A percentile compares a stretch with the other conserved stretches of the same genome.
phyloP scores from a whole-genome alignment of 2,888 invertebrate genomes.

The Papilio gigon region DNA sequence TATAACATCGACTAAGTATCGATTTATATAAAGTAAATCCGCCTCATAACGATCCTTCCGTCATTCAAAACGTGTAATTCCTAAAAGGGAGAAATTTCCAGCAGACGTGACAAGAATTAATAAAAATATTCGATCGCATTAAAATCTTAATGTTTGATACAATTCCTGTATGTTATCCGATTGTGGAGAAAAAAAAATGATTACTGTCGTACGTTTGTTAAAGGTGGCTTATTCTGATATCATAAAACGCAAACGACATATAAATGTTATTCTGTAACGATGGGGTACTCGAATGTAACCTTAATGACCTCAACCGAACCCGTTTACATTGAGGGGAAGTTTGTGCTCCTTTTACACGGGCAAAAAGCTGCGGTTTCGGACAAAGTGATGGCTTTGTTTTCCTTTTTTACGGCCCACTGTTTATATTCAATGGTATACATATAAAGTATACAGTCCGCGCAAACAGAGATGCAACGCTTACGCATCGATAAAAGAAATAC shows the following conservation, averaged over 20 bases:
- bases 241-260: slow-evolving; percentile 40
- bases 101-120: slow-evolving; percentile 43
- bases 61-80: slow-evolving; percentile 31
- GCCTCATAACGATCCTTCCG: slow-evolving; percentile 17
- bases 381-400: slow-evolving; percentile 49
- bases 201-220: slow-evolving; percentile 31
- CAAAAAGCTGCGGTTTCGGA: slow-evolving; percentile 46
- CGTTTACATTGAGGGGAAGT: slow-evolving; percentile 49
- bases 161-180: slow-evolving; percentile 46
- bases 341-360: slow-evolving; percentile 45
- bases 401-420: slow-evolving; percentile 44
- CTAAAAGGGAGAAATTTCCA: slow-evolving; percentile 42
- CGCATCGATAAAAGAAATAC: slow-evolving; percentile 21
- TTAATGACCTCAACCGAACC: slow-evolving; percentile 57
- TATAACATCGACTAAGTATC: slow-evolving; percentile 9
- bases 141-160: slow-evolving; percentile 50
- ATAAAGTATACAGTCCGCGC: slow-evolving; percentile 29
- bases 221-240: slow-evolving; percentile 41
- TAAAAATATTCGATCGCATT: slow-evolving; percentile 43
- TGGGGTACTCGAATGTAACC: slow-evolving; percentile 53
- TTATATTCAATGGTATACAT: slow-evolving; percentile 48
- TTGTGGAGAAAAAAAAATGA: slow-evolving; percentile 30
- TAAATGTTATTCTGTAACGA: slow-evolving; percentile 34
- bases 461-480: slow-evolving; percentile 14
- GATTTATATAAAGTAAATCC: slow-evolving; percentile 15